phyloP scores from a whole-genome alignment of 2,797 vertebrate species.

The Spheniscus humboldti region DNA sequence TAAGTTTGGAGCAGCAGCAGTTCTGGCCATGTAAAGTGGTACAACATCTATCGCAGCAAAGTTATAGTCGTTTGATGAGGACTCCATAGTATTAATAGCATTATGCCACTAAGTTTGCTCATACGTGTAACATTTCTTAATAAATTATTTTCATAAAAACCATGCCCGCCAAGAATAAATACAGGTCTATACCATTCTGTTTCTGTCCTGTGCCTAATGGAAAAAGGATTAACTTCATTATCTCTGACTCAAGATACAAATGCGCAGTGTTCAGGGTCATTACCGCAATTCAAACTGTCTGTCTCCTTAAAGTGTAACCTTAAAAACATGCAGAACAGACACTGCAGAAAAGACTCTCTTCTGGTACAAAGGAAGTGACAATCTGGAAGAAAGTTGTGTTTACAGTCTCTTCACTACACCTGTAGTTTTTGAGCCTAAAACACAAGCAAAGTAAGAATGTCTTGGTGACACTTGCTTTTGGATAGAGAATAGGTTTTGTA shows the following conservation, averaged over 20 bases:
- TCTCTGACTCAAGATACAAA: background rate
- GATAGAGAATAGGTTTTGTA: background rate
- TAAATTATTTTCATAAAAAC: background rate
- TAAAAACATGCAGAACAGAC: background rate
- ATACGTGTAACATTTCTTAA: background rate
- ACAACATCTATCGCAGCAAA: background rate
- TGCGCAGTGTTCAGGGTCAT: background rate
- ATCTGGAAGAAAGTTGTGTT: background rate
- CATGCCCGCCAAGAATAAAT: background rate
- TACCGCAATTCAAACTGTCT: background rate
- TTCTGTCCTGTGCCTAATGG: background rate
- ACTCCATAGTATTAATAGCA: background rate
- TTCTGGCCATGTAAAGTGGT: background rate
- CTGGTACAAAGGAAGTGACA: background rate
- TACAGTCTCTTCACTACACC: background rate
- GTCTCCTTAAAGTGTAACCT: background rate
- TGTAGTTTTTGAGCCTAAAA: background rate
- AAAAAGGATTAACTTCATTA: background rate
- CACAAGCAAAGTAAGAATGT: background rate
- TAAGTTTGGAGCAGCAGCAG: background rate
- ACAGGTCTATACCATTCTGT: background rate
- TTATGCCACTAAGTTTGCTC: background rate
- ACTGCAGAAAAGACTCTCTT: background rate
- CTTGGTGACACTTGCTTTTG: background rate
- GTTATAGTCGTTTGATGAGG: background rate